A percentile compares a stretch with the other conserved stretches of the same genome.
Evolutionary conservation across 2,797 vertebrate species (phyloP).

Genomic region (Propithecus deckenii): DNA sequence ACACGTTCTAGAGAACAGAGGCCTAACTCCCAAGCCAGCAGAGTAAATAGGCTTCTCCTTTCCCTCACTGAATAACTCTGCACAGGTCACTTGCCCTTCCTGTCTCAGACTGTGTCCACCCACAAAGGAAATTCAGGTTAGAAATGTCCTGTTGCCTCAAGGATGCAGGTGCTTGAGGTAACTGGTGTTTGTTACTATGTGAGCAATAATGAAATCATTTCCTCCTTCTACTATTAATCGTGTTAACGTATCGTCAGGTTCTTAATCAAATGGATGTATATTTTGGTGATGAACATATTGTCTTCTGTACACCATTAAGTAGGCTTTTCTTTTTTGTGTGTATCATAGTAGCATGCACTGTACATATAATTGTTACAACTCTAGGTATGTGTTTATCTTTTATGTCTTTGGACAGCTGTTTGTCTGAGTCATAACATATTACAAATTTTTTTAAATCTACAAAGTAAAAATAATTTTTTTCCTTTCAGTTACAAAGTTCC

Average conservation of each 20-base stretch:
- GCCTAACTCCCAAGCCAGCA: neutral
- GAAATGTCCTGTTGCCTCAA: neutral
- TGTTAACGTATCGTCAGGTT: neutral
- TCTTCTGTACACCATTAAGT: neutral
- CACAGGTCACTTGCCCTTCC: conserved; percentile 20
- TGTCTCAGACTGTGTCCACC: neutral
- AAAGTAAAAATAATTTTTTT: neutral
- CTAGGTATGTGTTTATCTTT: neutral
- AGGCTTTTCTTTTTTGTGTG: neutral
- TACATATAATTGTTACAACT: neutral
- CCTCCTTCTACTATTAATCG: neutral
- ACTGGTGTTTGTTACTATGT: neutral
- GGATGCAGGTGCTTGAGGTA: neutral
- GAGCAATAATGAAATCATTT: neutral
- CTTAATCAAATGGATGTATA: neutral
- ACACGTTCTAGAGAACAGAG: neutral
- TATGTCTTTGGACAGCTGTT: neutral
- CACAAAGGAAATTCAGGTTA: neutral
- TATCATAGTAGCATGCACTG: neutral
- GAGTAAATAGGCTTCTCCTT: neutral
- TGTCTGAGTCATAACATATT: neutral
- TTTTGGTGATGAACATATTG: neutral
- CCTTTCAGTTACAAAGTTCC: neutral
- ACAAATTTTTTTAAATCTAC: neutral
- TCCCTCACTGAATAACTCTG: neutral